Evolutionary conservation across 2,113 vertebrate species (phyloP), one percentile per base, ranked within the genome.

Genomic region (Capricornis sumatraensis): DNA sequence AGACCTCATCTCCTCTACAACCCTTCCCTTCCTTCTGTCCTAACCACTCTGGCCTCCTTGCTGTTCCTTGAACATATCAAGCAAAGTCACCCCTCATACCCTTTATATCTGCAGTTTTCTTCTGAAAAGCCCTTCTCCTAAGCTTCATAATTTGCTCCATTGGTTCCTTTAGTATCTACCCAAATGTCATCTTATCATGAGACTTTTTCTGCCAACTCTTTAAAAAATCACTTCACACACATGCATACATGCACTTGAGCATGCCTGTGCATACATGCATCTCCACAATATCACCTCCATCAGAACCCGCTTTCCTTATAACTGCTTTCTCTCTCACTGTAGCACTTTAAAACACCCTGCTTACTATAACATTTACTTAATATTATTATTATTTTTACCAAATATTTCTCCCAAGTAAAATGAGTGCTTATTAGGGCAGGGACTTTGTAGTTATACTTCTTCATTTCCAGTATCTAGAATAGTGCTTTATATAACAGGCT

Each of bases 91-190:
- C 2, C 30, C 30, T 71, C 15, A 62, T 21, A 25, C 4, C 21
- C 74, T 89, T 55, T 25, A 5, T 33, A 43, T 17, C 8, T 79
- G 25, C 67, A 62, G 6, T 55, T 53, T n/a, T 45, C n/a, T 52
- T 27, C 53, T 47, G 28, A 30, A 93, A 84, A 88, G 14, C 2
- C 25, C 17, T 71, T 78, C 11, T 52, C 45, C 45, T 81, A 67
- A 60, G 43, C 28, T 33, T 19, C 33, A 58, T 23, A 53, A 57
- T 58, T 91, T 88, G 13, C 9, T 89, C 43, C 13, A 28, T 30
- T 94, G 40, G 25, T 91, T 87, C 53, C 15, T 91, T 87, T 74
- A 71, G 57, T 36, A 6, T 91, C 87, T 91, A 4, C 13, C 27
- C 7, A 52, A 57, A 57, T 62, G 30, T 15, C 3, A 17, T 47